Base-by-base conservation (phyloP, 2,888 invertebrate species). In the Erebia ligea region DNA sequence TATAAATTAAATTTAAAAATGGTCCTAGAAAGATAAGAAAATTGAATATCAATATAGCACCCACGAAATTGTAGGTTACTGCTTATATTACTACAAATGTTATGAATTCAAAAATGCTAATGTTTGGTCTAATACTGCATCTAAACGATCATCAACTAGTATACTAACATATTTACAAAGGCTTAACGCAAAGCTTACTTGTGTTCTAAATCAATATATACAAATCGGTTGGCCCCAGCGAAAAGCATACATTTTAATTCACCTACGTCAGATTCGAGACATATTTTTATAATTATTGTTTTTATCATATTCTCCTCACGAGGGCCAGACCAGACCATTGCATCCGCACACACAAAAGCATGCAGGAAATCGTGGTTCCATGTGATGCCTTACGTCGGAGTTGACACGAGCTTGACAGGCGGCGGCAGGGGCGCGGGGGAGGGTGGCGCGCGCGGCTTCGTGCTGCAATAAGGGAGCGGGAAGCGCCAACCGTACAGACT, bases 401-500 rank as follows among this genome's bases (percentile, higher is more conserved):
- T 95, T 81, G 95, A 95, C 90, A 95, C 95, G 94, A 96, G 94
- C 94, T 96, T 96, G 91, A 96, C 95, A 83, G 96, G 96, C 86
- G 96, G 95, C 86, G 96, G 96, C 94, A 96, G 94, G 90, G 96
- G 96, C 93, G 96, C 95, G 92, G 96, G 96, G 92, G 96, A 96
- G 85, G 96, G 96, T 91, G 96, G 96, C 88, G 95, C 95, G 95
- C 95, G 95, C 95, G 93, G 96, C 96, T 94, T 96, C 95, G 97
- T 97, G 95, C 97, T 97, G 96, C 97, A 97, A 97, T 97, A 97
- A 95, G 97, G 97, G 96, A 97, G 96, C 95, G 97, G 97, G 96
- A 97, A 97, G 95, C 97, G 97, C 97, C 97, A 97, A 96, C 97
- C 97, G 96, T 97, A 97, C 96, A 97, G 96, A 97, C 97, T 97